Evolutionary conservation across 2,888 invertebrate species (phyloP), one percentile per base, ranked within the genome.

Genomic region (Napeogenes inachia): DNA sequence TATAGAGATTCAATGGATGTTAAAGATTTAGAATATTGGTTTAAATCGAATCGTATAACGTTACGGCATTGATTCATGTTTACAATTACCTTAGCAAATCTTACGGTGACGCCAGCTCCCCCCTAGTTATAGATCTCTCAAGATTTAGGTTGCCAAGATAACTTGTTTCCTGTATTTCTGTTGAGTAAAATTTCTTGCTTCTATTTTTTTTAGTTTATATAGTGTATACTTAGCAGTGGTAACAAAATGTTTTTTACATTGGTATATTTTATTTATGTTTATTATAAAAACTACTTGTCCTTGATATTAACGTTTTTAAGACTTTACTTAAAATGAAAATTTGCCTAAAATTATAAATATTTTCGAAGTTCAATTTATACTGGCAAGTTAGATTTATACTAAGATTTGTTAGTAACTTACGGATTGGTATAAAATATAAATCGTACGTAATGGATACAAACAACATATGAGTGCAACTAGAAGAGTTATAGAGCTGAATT

Each of bases 51-150:
- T 70, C 69, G 77, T 79, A 82, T 83, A 76, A 77, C 77, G 75
- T 78, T 81, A 85, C 83, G 81, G 75, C 87, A 87, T 87, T 89
- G 89, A 89, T 88, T 85, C 86, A 89, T 86, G 83, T 78, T 82
- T 82, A 81, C 87, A 87, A 88, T 89, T 87, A 89, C 85, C 85
- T 87, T 79, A 50, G 50, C 42, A 42, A 42, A 50, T 50, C 50
- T 50, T 50, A 50, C 50, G 50, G 50, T 50, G 50, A 50, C 50
- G 50, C 50, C 50, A 50, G 50, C 30, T 50, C 10, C 50, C 50
- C 30, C 50, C 50, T 50, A 6, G 30, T 50, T 50, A 50, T 50
- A 50, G 50, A 50, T 50, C 50, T 47, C 47, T 30, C 50, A 50
- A 50, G 50, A 50, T 50, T 50, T 50, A 50, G 30, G 50, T 50